Evolutionary conservation across 2,888 invertebrate genomes (phyloP), one percentile per base, ranked within the genome.

Genomic region (Microplitis deprimator): DNA sequence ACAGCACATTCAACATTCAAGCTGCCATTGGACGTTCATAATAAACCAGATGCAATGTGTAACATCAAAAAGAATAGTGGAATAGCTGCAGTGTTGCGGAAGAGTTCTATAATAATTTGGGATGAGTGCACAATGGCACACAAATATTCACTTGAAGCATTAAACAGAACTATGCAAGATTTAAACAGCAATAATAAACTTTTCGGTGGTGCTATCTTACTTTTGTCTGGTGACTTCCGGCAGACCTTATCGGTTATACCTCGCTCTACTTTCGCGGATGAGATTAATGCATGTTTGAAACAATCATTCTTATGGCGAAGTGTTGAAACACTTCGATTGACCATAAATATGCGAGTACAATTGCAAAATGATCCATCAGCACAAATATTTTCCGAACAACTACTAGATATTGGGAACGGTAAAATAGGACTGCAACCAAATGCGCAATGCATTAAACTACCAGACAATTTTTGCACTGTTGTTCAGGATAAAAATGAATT

Each of bases 11-110:
- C 78, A 78, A 76, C 77, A 80, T 67, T 82, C 65, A 79, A 82
- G 69, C 61, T 82, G 67, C 81, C 80, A 73, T 39, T 84, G 72
- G 81, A 84, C 74, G 79, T 84, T 80, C 79, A 82, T 64, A 82
- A 80, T 79, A 83, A 83, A 29, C 78, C 79, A 40, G 78, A 82
- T 40, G 81, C 83, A 83, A 71, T 83, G 70, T 86, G 84, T 77
- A 84, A 86, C 79, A 82, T 84, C 39, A 82, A 82, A 74, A 85
- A 83, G 82, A 80, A 83, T 81, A 84, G 84, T 20, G 79, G 79
- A 59, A 85, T 85, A 81, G 81, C 84, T 73, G 82, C 76, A 29
- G 83, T 84, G 68, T 75, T 83, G 77, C 81, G 79, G 79, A 80
- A 81, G 72, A 83, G 84, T 76, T 83, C 84, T 82, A 82, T 81